Evolutionary conservation across 2,797 vertebrate genomes (phyloP), one percentile per base, ranked within the genome.

Genomic region (Notoglanidium macrostoma): DNA sequence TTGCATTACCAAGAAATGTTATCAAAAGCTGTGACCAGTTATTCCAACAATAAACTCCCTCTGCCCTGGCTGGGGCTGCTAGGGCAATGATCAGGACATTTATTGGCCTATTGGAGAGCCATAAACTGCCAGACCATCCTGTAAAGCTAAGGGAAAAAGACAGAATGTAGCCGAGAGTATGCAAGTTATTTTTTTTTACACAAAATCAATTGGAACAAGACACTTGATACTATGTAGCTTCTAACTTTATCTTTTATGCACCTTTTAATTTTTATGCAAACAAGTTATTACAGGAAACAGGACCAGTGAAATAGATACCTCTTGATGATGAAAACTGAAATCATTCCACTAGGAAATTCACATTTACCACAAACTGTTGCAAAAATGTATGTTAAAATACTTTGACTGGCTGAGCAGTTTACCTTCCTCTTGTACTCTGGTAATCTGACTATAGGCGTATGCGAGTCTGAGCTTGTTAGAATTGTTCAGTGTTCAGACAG

Each of bases 401-500:
- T 29, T 54, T 72, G 32, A 49, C 7, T 35, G 15, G 85, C 44
- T 26, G 4, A 12, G 2, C 40, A 44, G 72, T 8, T 12, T 44
- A 77, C 32, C 54, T 32, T 67, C 19, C 57, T 72, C 40, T 70
- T n/a, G 72, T 87, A 78, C 67, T 85, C 74, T 40, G 72, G 5
- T 46, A 86, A 90, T 89, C 90, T 91, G 63, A 59, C 32, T 76
- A 88, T 88, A 89, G 83, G 46, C 55, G 83, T 79, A 88, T 93
- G 90, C 95, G 92, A 94, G 95, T 94, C 94, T 87, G 89, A 89
- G 93, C 94, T 93, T 83, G 95, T 91, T 92, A 70, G 88, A 0
- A 85, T 74, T n/a, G 19, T 93, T 90, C 0, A 86, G 81, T 67
- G 46, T 89, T 89, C 90, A 93, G 83, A 89, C 63, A 65, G 87